Percentiles rank a stretch among this genome's conserved stretches.
Conservation (phyloP, 1,140 invertebrate genomes). For the Lucilia cuprina region DNA sequence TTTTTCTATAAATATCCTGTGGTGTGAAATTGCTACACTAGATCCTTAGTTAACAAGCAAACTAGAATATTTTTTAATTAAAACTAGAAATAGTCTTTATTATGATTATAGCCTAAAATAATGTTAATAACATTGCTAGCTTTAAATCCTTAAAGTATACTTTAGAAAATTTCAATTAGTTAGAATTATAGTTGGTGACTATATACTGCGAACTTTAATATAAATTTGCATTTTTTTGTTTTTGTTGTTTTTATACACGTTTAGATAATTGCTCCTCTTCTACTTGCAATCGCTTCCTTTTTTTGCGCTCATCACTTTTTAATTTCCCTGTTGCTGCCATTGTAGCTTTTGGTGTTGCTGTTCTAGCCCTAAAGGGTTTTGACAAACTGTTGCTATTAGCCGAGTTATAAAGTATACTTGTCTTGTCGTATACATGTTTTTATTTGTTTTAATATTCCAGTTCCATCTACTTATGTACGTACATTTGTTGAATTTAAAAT, state of each 20-base stretch:
- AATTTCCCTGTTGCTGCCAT: not conserved
- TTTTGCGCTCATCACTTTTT: not conserved
- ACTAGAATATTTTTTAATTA: too few relatives aligned
- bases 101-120: too few relatives aligned
- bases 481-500: not conserved
- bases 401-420: not conserved
- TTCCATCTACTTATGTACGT: not conserved
- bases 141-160: too few relatives aligned
- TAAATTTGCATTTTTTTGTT: not conserved
- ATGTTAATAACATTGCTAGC: too few relatives aligned
- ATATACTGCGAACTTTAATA: not conserved
- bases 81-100: too few relatives aligned
- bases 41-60: too few relatives aligned
- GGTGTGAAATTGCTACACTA: too few relatives aligned
- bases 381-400: constrained; percentile 12
- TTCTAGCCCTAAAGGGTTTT: not conserved
- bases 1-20: too few relatives aligned
- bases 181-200: not conserved
- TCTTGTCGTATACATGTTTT: not conserved
- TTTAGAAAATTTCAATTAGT: too few relatives aligned
- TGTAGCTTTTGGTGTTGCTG: not conserved
- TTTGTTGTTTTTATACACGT: not conserved
- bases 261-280: not conserved
- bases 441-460: not conserved
- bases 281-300: not conserved